phyloP scores from a whole-genome alignment of 2,888 invertebrate genomes.

The Syrista parreyssii region DNA sequence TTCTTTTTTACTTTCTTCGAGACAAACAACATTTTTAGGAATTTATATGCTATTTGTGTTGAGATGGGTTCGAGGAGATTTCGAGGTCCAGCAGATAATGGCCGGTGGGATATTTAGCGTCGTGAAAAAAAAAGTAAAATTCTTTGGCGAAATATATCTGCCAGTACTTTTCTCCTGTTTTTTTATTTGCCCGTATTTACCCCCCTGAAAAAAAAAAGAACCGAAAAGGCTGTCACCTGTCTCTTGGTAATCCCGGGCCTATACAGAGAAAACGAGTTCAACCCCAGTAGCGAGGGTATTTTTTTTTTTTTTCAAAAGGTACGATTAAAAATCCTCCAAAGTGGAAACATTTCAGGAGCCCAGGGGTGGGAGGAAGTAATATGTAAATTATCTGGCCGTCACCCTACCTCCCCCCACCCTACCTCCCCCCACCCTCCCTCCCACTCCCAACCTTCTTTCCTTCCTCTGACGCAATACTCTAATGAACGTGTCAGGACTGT shows the following conservation, averaged over 20 bases:
- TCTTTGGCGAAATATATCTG: neutral
- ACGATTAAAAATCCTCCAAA: neutral
- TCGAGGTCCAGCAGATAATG: neutral
- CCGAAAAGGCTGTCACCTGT: neutral
- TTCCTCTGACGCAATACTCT: neutral
- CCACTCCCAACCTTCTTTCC: too few relatives aligned
- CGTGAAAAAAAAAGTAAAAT: neutral
- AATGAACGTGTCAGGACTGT: neutral
- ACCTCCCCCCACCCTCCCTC: too few relatives aligned
- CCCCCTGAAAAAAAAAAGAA: too few relatives aligned
- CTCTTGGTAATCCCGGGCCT: neutral
- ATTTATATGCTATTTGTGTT: neutral
- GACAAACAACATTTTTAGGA: neutral
- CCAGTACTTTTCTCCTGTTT: neutral
- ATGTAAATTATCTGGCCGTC: neutral
- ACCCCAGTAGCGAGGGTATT: neutral
- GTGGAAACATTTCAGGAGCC: constrained; percentile 10
- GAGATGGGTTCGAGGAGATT: neutral
- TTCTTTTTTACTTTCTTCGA: neutral
- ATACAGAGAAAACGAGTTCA: neutral
- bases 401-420: too few relatives aligned
- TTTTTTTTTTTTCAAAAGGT: neutral
- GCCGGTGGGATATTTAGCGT: neutral
- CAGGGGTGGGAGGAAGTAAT: neutral
- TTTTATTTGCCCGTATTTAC: neutral